A percentile compares a stretch with the other conserved stretches of the same genome.
Evolutionary conservation across 2,113 vertebrate species (phyloP).

Genomic region (Acrocephalus kingi): DNA sequence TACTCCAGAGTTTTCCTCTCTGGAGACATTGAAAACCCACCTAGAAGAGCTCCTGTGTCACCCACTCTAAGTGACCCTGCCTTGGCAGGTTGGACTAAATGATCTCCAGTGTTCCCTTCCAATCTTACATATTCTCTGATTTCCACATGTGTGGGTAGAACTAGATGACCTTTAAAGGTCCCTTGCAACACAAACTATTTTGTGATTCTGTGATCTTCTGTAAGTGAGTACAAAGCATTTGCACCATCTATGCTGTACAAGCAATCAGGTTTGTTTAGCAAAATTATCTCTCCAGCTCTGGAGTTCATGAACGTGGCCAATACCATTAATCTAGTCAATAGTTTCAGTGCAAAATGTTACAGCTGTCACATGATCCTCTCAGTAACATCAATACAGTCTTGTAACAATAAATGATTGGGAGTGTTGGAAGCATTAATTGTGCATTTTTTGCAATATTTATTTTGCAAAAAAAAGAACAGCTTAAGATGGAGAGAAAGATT

Average conservation of each 20-base stretch:
- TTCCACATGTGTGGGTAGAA: not conserved
- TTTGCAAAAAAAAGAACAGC: not conserved
- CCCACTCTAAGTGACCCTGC: not conserved
- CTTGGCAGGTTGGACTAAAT: not conserved
- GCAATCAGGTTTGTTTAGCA: not conserved
- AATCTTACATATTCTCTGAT: not conserved
- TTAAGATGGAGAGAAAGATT: not conserved
- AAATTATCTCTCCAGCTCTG: not conserved
- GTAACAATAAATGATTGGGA: not conserved
- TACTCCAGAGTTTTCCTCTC: not conserved
- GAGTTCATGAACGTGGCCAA: not conserved
- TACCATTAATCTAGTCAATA: not conserved
- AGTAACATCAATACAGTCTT: not conserved
- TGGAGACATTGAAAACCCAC: not conserved
- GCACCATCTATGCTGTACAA: not conserved
- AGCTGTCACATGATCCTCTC: not conserved
- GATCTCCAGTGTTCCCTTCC: not conserved
- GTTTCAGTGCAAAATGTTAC: not conserved
- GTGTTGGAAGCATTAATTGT: not conserved
- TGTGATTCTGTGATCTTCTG: not conserved
- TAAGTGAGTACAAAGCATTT: not conserved
- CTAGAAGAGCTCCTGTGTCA: not conserved
- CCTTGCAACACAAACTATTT: not conserved
- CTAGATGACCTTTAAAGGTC: not conserved
- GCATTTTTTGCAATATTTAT: not conserved